A percentile compares a stretch with the other conserved stretches of the same genome.
Conservation (phyloP, 2,113 vertebrate genomes). For the Hemiprocne comata region DNA sequence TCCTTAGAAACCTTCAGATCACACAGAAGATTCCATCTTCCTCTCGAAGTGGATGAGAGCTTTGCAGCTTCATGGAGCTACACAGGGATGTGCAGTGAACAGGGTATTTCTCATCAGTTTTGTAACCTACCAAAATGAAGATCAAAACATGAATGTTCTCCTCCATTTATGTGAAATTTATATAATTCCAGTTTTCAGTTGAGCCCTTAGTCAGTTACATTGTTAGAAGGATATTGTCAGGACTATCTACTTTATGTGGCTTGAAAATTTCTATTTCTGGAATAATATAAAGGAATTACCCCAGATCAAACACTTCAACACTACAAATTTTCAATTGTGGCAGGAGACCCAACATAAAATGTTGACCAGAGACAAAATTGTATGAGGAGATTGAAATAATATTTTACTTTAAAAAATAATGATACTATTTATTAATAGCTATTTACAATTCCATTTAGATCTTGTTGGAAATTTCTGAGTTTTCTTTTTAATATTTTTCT, state of each 20-base stretch:
- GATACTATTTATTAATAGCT: neutral
- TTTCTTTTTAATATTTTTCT: neutral
- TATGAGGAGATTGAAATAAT: neutral
- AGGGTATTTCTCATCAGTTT: neutral
- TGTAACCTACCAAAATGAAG: neutral
- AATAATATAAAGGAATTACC: too few species aligned
- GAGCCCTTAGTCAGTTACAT: too few species aligned
- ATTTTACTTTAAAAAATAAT: neutral
- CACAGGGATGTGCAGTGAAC: neutral
- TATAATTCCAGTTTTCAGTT: neutral
- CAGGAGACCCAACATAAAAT: too few species aligned
- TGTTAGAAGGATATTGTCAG: too few species aligned
- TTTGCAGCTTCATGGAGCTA: neutral
- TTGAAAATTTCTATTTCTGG: too few species aligned
- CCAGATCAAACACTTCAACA: neutral
- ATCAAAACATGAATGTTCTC: neutral
- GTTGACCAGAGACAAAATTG: neutral
- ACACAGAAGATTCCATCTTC: neutral
- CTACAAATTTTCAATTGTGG: too few species aligned
- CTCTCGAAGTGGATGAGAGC: accelerated
- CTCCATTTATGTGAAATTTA: neutral
- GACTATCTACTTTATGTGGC: too few species aligned
- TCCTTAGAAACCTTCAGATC: neutral
- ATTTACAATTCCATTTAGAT: neutral
- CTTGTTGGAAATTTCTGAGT: neutral